Conservation (phyloP, 2,888 invertebrate species). For the Ophion ellenae region DNA sequence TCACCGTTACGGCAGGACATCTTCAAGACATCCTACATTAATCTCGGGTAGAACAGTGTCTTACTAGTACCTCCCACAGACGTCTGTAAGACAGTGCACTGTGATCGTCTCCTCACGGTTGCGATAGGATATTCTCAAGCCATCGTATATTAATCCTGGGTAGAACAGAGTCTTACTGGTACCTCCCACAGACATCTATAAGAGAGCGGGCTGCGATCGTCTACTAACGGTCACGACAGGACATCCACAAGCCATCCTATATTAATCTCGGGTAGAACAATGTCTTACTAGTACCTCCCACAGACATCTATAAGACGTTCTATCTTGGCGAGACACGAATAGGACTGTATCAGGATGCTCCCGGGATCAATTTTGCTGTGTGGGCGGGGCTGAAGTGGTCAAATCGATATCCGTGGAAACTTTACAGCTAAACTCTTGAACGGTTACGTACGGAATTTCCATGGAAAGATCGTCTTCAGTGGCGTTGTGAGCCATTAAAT, state of each 20-base stretch:
- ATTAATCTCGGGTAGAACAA: conserved; percentile 10
- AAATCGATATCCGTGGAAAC: too few relatives aligned
- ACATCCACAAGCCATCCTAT: conserved; percentile 15
- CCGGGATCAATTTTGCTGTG: conserved; percentile 14
- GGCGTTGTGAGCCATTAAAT: too few relatives aligned
- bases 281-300: conserved; percentile 2
- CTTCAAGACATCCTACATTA: neutral
- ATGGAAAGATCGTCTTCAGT: too few relatives aligned
- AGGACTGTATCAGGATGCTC: conserved; percentile 18
- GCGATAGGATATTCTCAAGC: conserved; percentile 18
- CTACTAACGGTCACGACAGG: conserved; percentile 11
- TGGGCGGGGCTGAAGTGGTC: too few relatives aligned
- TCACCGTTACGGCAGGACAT: conserved; percentile 1
- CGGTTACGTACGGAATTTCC: too few relatives aligned
- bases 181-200: conserved; percentile 25
- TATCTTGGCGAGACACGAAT: conserved; percentile 6
- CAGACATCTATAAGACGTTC: conserved; percentile 6
- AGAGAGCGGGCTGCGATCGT: conserved; percentile 18
- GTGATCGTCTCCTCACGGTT: conserved; percentile 35
- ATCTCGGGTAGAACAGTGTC: conserved; percentile 11
- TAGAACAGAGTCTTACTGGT: conserved; percentile 22
- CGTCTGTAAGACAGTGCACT: conserved; percentile 23
- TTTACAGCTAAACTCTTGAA: too few relatives aligned
- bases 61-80: conserved; percentile 19
- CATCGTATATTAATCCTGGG: conserved; percentile 21